Evolutionary conservation across 1,140 invertebrate genomes (phyloP), one percentile per base, ranked within the genome.

Genomic region (Drosophila bipectinata): DNA sequence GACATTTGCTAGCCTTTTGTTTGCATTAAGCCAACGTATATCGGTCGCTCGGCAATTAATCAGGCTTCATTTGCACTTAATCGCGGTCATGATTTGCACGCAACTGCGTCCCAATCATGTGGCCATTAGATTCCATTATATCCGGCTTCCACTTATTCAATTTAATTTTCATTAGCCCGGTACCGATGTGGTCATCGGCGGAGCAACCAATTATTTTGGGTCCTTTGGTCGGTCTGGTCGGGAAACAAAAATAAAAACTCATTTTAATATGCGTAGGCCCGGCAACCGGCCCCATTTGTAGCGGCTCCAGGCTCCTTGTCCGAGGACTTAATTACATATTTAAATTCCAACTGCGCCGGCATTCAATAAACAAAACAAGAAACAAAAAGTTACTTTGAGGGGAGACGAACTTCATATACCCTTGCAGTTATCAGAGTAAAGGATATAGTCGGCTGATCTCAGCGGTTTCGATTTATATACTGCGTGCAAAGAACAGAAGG

Each of bases 1-100:
- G 78, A 87, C 69, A 82, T 82, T 82, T 74, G 63, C 57, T 71
- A 39, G 82, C 64, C 78, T 60, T 78, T 85, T 81, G 74, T 87
- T 74, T 71, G 81, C 52, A 72, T 73, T 81, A 80, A 77, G 56
- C 63, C 51, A 62, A 52, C 55, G 56, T 61, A 68, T 39, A 60
- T 53, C 77, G 58, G 69, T 71, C 63, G 64, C 6, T n/a, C 9
- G 24, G 72, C 71, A 87, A 87, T 87, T 87, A 87, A 87, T 87
- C 82, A 82, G 78, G 82, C 78, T 87, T 76, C 75, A 82, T 79
- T 82, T 87, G 74, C 79, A 87, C 79, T 87, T 87, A 87, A 87
- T 87, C 83, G 78, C 69, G 41, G 34, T 55, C 61, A 87, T 81
- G 74, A 87, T 87, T 79, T 58, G 78, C 82, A 85, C 83, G 82